These are phyloP conservation scores for Balearica regulorum DNA, from an alignment of 2,797 vertebrate genomes.

Conservation along the genomic window DNA sequence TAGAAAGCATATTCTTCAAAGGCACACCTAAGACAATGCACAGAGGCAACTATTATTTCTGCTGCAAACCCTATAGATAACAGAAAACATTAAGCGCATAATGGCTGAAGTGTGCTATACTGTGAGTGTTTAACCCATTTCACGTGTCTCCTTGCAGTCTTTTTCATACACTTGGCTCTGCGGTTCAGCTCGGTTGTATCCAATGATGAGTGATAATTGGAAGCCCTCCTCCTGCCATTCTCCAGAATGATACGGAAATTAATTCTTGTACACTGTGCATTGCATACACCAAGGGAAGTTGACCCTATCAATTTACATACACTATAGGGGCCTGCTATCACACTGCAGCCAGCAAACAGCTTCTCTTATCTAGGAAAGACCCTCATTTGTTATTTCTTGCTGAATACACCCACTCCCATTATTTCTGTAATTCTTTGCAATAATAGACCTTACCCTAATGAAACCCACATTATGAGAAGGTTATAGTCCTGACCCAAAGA, in stretches of 20 bases:
- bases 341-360: constrained; percentile 76
- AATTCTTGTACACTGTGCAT: constrained; percentile 75
- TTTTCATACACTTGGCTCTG: not conserved
- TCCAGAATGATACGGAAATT: constrained; percentile 68
- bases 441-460: constrained; percentile 82
- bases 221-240: constrained; percentile 60
- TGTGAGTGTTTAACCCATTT: not conserved
- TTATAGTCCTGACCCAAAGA: constrained; percentile 75
- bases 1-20: not conserved
- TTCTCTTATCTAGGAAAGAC: constrained; percentile 82
- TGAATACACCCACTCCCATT: constrained; percentile 82
- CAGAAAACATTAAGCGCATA: not conserved
- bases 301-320: constrained; percentile 80
- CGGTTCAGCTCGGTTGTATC: not conserved
- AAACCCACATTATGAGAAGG: constrained; percentile 81
- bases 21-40: not conserved
- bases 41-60: not conserved
- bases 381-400: constrained; percentile 87
- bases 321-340: constrained; percentile 74
- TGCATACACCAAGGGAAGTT: constrained; percentile 61
- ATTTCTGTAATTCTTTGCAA: constrained; percentile 77
- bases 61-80: not conserved
- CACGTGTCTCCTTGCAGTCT: not conserved
- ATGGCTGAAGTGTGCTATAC: not conserved
- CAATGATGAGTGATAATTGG: constrained; percentile 53